Evolutionary conservation across 1,140 invertebrate species (phyloP).

Genomic region (Halesus radiatus): DNA sequence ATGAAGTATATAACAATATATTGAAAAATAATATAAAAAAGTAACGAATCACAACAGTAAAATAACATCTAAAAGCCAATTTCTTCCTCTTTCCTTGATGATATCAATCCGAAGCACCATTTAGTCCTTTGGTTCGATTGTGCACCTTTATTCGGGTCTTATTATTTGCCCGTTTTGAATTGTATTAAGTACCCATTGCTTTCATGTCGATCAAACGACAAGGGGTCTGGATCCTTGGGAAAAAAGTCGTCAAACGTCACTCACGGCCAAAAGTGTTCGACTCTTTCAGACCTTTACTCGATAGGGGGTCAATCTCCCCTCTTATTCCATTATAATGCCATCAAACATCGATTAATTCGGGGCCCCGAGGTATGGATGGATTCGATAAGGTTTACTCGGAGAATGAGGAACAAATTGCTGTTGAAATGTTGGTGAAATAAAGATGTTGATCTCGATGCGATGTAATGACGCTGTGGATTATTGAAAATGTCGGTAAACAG

Average conservation of each 20-base stretch:
- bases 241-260: slow-evolving; percentile 57
- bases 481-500: too few species aligned
- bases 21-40: too few species aligned
- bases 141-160: slow-evolving; percentile 8
- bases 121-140: slow-evolving; percentile 23
- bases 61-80: not conserved
- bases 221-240: slow-evolving; percentile 47
- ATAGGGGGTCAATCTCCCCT: slow-evolving; percentile 19
- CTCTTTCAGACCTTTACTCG: not conserved
- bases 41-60: too few species aligned
- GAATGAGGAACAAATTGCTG: slow-evolving; percentile 21
- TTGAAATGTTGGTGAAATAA: slow-evolving; percentile 16
- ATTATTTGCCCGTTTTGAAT: slow-evolving; percentile 26
- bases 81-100: slow-evolving; percentile 10
- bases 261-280: slow-evolving; percentile 39
- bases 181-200: slow-evolving; percentile 29
- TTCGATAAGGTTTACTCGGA: slow-evolving; percentile 9
- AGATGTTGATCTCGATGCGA: slow-evolving; percentile 1
- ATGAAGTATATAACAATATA: too few species aligned
- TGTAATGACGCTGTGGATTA: too few species aligned
- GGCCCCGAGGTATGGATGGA: not conserved
- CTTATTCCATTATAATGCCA: slow-evolving; percentile 15
- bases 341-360: slow-evolving; percentile 27
- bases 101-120: slow-evolving; percentile 31
- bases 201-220: slow-evolving; percentile 17